Evolutionary conservation across 2,888 invertebrate genomes (phyloP).

Genomic region (Ennomos fuscantarius): DNA sequence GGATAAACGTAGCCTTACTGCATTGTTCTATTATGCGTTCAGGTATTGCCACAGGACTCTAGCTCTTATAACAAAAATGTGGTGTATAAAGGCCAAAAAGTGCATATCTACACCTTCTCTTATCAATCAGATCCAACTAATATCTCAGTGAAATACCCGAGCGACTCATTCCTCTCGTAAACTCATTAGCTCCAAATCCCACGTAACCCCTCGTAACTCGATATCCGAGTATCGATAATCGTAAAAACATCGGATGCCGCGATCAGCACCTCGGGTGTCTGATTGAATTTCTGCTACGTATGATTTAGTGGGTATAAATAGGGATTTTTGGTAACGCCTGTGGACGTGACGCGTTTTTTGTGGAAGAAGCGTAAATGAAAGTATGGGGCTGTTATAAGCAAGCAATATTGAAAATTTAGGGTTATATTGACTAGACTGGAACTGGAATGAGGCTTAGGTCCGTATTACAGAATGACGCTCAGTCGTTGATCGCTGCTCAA

Average conservation of each 20-base stretch:
- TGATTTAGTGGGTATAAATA: constrained; percentile 71
- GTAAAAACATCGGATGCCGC: constrained; percentile 36
- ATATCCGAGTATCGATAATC: constrained; percentile 38
- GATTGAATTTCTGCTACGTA: constrained; percentile 71
- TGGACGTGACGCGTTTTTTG: constrained; percentile 43
- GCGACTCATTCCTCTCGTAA: constrained; percentile 13
- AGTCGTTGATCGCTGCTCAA: too few species aligned
- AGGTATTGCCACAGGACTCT: too few species aligned
- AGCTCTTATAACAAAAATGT: too few species aligned
- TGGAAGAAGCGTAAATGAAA: constrained; percentile 4
- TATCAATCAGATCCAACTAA: neutral
- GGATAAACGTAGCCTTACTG: too few species aligned
- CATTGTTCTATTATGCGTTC: too few species aligned
- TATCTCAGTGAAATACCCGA: neutral
- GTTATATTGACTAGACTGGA: too few species aligned
- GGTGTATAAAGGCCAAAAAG: too few species aligned
- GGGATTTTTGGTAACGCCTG: constrained; percentile 46
- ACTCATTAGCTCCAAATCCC: constrained; percentile 31
- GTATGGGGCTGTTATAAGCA: neutral
- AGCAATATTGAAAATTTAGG: too few species aligned
- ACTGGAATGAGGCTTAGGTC: too few species aligned
- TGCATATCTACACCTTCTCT: too few species aligned
- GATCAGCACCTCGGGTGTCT: constrained; percentile 51
- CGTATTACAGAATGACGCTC: too few species aligned
- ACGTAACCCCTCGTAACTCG: constrained; percentile 34